Percentiles rank a stretch among this genome's conserved stretches.
Conservation (phyloP, 2,888 invertebrate species). For the Trypoxylon attenuatum region DNA sequence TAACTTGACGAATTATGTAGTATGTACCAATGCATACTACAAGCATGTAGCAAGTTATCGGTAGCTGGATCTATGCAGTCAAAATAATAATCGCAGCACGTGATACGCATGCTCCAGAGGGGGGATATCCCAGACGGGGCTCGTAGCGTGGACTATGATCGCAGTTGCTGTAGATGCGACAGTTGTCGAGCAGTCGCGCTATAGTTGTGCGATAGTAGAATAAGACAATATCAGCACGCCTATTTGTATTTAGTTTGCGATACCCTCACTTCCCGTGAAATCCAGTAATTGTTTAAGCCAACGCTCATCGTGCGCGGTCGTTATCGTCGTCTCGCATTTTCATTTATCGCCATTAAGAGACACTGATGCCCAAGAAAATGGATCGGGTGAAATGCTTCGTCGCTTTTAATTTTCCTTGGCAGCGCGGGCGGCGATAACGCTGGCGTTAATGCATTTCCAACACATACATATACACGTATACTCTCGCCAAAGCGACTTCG, state of each 20-base stretch:
- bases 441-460: too few relatives aligned
- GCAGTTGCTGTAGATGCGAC: background rate
- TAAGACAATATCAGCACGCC: constrained; percentile 5
- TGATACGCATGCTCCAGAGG: background rate
- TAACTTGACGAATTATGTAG: too few relatives aligned
- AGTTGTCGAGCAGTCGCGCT: background rate
- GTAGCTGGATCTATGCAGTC: too few relatives aligned
- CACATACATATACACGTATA: too few relatives aligned
- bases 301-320: background rate
- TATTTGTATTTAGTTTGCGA: constrained; percentile 33
- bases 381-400: constrained; percentile 4
- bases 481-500: too few relatives aligned
- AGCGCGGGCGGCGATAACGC: background rate
- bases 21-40: too few relatives aligned
- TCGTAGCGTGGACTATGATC: constrained; percentile 4
- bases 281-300: constrained; percentile 35
- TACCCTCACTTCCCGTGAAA: constrained; percentile 14
- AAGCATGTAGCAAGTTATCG: too few relatives aligned
- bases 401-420: constrained; percentile 3
- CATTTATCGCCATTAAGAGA: constrained; percentile 27
- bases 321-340: constrained; percentile 29
- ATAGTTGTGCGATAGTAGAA: constrained; percentile 5
- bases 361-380: constrained; percentile 14
- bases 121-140: too few relatives aligned
- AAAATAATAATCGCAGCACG: background rate